Conservation (phyloP, 2,113 vertebrate genomes). For the Onychostruthus taczanowskii region DNA sequence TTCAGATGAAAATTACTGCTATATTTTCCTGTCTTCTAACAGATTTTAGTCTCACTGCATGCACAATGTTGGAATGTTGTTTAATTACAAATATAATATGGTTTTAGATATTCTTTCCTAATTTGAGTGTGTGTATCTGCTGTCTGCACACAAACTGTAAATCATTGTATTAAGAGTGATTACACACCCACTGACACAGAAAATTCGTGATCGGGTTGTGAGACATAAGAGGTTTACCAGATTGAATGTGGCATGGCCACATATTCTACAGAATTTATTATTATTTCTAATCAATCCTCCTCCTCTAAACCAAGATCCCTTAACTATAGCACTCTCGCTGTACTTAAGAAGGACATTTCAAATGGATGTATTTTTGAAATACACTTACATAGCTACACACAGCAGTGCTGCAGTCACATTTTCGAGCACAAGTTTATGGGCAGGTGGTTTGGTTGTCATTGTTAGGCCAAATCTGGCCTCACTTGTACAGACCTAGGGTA, state of each 20-base stretch:
- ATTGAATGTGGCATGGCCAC: conserved; percentile 40
- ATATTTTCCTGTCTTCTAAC: conserved; percentile 6
- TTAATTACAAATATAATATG: conserved; percentile 30
- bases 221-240: conserved; percentile 66
- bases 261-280: conserved; percentile 54
- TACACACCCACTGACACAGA: conserved; percentile 61
- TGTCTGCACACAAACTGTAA: conserved; percentile 45
- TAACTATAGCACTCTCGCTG: neutral
- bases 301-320: conserved; percentile 45
- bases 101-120: neutral
- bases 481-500: neutral
- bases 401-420: neutral
- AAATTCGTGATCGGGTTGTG: conserved; percentile 57
- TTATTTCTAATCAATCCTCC: conserved; percentile 53
- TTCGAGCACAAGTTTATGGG: neutral
- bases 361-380: neutral
- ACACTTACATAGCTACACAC: neutral
- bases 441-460: neutral
- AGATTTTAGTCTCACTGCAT: neutral
- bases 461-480: neutral
- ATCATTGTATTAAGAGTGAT: conserved; percentile 62
- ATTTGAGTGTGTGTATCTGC: conserved; percentile 30
- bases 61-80: neutral
- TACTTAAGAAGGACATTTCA: conserved; percentile 32
- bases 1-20: conserved; percentile 60